phyloP scores from a whole-genome alignment of 2,797 vertebrate species.

The Sebastolobus alascanus region DNA sequence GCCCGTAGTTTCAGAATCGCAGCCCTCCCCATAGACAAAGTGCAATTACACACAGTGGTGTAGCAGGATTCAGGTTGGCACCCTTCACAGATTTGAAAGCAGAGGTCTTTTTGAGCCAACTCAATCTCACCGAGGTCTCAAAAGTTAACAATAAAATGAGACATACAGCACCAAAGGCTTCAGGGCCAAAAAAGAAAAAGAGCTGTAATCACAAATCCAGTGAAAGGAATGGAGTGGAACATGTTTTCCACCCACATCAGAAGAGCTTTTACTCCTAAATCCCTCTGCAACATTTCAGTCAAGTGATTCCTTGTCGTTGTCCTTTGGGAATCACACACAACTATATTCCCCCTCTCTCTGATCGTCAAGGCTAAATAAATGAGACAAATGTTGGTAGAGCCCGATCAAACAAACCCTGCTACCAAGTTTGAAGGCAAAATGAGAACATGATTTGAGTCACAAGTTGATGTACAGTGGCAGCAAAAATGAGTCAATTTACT shows the following conservation, averaged over 20 bases:
- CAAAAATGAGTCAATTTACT: slow-evolving; percentile 20
- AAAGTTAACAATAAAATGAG: slow-evolving; percentile 74
- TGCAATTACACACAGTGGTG: slow-evolving; percentile 69
- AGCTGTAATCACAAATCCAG: slow-evolving; percentile 65
- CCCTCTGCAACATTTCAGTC: slow-evolving; percentile 62
- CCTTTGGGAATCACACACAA: slow-evolving; percentile 52
- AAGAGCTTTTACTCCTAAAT: slow-evolving; percentile 63
- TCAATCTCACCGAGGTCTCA: slow-evolving; percentile 77
- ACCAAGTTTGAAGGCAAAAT: slow-evolving; percentile 38
- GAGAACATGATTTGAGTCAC: slow-evolving; percentile 27
- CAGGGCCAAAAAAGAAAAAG: slow-evolving; percentile 32
- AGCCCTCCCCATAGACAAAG: slow-evolving; percentile 56
- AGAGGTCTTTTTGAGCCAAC: slow-evolving; percentile 76
- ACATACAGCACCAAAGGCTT: slow-evolving; percentile 60
- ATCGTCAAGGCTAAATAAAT: slow-evolving; percentile 65
- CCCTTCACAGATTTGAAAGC: slow-evolving; percentile 70
- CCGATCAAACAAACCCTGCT: slow-evolving; percentile 53
- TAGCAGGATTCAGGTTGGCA: slow-evolving; percentile 70
- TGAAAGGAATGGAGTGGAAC: slow-evolving; percentile 68
- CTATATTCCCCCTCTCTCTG: slow-evolving; percentile 43
- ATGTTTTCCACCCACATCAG: slow-evolving; percentile 70
- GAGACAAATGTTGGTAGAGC: slow-evolving; percentile 56
- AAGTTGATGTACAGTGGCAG: slow-evolving; percentile 19
- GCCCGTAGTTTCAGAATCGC: slow-evolving; percentile 43
- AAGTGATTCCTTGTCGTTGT: slow-evolving; percentile 59